These are phyloP conservation scores for Chrysolina oricalcia DNA, from an alignment of 2,888 invertebrate species.

Conservation along the genomic window DNA sequence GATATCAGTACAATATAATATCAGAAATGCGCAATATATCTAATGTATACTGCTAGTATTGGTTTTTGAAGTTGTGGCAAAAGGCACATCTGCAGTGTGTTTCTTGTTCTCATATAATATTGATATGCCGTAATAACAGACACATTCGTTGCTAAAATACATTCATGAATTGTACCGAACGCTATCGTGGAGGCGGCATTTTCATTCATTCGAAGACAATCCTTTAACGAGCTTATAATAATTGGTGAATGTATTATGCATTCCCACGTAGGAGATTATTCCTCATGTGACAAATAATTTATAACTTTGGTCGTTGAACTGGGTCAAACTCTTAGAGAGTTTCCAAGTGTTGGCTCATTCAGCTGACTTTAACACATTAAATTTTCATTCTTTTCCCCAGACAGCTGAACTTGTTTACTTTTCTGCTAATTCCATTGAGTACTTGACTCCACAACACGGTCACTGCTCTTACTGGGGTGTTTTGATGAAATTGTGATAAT, in stretches of 20 bases:
- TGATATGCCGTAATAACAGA: background rate
- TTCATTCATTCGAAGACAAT: background rate
- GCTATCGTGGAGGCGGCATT: background rate
- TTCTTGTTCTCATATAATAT: background rate
- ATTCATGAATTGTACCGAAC: background rate
- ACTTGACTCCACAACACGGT: background rate
- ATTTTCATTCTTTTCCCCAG: background rate
- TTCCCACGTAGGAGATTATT: background rate
- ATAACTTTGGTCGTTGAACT: background rate
- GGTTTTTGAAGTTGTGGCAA: background rate
- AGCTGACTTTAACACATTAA: background rate
- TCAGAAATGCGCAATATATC: no score
- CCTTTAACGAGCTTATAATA: background rate
- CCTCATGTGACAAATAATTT: background rate
- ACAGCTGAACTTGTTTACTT: constrained; percentile 2
- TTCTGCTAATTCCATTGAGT: background rate
- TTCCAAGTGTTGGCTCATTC: background rate
- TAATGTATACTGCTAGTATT: background rate
- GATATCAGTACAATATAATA: no score
- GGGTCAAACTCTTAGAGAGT: background rate
- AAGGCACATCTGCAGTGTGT: background rate
- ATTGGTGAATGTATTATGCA: background rate
- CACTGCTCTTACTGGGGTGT: background rate
- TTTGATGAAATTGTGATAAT: background rate
- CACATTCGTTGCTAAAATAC: background rate